Percentiles rank a stretch among this genome's conserved stretches.
phyloP scores from a whole-genome alignment of 1,140 invertebrate genomes.

The Hyles vespertilio region DNA sequence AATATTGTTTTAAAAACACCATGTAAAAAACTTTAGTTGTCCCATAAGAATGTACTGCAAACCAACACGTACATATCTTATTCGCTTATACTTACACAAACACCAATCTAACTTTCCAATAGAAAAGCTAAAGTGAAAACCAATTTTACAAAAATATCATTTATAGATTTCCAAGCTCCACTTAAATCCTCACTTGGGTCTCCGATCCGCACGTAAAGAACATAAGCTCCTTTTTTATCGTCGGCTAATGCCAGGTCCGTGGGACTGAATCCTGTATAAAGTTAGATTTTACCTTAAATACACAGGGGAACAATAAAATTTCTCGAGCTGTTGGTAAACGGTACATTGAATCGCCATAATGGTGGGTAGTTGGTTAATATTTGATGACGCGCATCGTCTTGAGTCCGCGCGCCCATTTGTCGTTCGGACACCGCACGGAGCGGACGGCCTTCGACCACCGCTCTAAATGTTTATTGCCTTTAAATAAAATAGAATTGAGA shows the following conservation, averaged over 20 bases:
- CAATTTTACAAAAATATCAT: no score
- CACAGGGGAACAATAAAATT: conserved; percentile 1
- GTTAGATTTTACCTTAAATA: conserved; percentile 1
- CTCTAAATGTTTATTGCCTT: conserved; percentile 19
- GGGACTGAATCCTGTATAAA: conserved; percentile 2
- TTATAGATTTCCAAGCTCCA: no score
- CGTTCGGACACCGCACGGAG: conserved; percentile 16
- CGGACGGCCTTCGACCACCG: conserved; percentile 23
- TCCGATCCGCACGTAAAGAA: no score
- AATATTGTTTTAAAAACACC: no score
- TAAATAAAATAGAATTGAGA: neutral
- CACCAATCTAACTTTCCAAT: no score
- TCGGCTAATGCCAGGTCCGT: neutral
- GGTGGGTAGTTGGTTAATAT: conserved; percentile 38
- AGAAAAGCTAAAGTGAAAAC: no score
- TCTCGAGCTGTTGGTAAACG: conserved; percentile 15
- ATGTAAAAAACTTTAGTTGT: no score
- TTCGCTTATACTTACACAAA: no score
- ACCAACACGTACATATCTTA: no score
- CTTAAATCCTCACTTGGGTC: no score
- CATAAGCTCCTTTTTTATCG: no score
- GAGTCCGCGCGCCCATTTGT: conserved; percentile 21
- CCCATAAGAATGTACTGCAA: no score
- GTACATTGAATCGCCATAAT: conserved; percentile 31
- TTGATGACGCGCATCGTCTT: conserved; percentile 27